These are phyloP conservation scores for Apodemia hepburni DNA, from an alignment of 2,888 invertebrate genomes.

Conservation along the genomic window DNA sequence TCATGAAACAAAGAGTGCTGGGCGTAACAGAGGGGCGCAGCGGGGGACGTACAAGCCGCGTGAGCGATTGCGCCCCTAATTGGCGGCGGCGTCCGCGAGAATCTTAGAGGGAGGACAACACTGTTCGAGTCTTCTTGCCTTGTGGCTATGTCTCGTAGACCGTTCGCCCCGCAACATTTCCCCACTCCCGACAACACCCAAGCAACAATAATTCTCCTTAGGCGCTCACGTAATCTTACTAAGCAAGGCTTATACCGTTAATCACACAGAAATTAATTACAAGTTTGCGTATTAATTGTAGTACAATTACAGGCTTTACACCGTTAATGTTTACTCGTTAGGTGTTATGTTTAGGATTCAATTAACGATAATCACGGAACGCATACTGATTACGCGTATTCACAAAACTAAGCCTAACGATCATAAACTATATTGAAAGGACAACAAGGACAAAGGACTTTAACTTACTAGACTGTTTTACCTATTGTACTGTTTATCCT, in stretches of 20 bases:
- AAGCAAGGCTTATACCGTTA: constrained; percentile 78
- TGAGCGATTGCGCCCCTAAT: constrained; percentile 81
- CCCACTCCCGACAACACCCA: constrained; percentile 44
- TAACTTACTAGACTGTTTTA: no score
- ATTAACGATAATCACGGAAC: not conserved
- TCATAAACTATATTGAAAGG: not conserved
- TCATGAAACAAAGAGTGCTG: constrained; percentile 64
- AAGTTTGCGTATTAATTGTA: constrained; percentile 78
- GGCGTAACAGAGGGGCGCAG: constrained; percentile 37
- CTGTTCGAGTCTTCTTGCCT: constrained; percentile 61
- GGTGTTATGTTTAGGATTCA: constrained; percentile 17
- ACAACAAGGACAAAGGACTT: no score
- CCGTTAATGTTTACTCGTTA: constrained; percentile 38
- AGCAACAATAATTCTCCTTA: constrained; percentile 65
- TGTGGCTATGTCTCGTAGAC: constrained; percentile 42
- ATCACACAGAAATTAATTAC: constrained; percentile 79
- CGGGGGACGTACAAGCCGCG: constrained; percentile 58
- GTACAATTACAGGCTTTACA: constrained; percentile 70
- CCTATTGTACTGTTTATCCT: no score
- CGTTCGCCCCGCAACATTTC: constrained; percentile 37
- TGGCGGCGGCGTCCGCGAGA: constrained; percentile 80
- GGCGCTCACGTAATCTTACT: constrained; percentile 39
- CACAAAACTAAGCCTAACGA: not conserved
- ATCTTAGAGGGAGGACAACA: constrained; percentile 78
- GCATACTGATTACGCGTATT: not conserved